A percentile compares a stretch with the other conserved stretches of the same genome.
Conservation (phyloP, 2,797 vertebrate genomes). For the Hypotaenidia philippensis region DNA sequence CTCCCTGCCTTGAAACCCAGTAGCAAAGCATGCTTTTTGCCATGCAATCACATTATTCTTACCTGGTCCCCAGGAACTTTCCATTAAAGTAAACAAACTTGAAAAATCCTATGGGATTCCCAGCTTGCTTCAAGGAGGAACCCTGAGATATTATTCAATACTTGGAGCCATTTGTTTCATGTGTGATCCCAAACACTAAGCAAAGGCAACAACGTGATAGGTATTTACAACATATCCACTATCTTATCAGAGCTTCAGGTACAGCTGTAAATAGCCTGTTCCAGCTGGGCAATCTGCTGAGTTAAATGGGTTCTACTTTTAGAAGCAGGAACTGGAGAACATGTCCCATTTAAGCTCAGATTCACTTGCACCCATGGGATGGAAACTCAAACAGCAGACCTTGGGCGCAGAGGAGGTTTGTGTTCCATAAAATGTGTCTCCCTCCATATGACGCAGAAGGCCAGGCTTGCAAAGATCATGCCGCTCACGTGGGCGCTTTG, state of each 20-base stretch:
- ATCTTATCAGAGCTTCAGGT: constrained; percentile 75
- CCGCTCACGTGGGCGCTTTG: fast-evolving
- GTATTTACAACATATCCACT: constrained; percentile 72
- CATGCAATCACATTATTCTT: background rate
- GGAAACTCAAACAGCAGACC: constrained; percentile 33
- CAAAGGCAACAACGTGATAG: constrained; percentile 47
- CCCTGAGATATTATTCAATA: constrained; percentile 16
- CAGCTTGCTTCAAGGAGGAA: background rate
- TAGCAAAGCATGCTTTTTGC: background rate
- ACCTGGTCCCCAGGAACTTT: constrained; percentile 15
- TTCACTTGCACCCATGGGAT: background rate
- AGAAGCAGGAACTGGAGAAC: constrained; percentile 53
- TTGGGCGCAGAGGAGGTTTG: background rate
- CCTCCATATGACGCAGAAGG: background rate
- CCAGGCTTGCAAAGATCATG: fast-evolving
- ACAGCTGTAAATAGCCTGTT: constrained; percentile 62
- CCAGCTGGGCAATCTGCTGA: constrained; percentile 57
- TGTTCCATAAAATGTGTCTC: fast-evolving
- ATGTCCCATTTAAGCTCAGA: constrained; percentile 24
- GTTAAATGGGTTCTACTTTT: constrained; percentile 68
- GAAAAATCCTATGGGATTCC: background rate
- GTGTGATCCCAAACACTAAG: constrained; percentile 50
- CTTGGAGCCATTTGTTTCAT: constrained; percentile 10
- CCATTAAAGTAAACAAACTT: background rate
- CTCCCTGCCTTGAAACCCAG: background rate